Percentiles rank a stretch among this genome's conserved stretches.
Evolutionary conservation across 2,888 invertebrate species (phyloP).

Genomic region (Prosapia bicincta): DNA sequence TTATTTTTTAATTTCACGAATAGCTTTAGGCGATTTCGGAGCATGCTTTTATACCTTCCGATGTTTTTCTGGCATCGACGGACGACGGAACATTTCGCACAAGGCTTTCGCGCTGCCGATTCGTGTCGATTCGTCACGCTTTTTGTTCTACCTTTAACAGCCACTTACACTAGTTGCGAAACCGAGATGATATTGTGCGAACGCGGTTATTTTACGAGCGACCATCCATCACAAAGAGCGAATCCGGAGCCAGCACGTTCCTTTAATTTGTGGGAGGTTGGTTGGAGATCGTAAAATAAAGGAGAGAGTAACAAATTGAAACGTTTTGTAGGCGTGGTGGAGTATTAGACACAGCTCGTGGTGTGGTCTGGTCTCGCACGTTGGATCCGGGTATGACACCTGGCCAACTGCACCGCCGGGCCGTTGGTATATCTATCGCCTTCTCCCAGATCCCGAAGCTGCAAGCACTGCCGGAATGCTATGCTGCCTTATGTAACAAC

Average conservation of each 20-base stretch:
- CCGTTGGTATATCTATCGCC: no score
- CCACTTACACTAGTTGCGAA: background rate
- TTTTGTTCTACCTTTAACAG: background rate
- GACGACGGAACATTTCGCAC: no score
- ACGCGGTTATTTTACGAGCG: background rate
- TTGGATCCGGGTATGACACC: background rate
- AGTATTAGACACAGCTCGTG: background rate
- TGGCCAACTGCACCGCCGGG: background rate
- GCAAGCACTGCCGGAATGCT: no score
- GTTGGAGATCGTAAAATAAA: constrained; percentile 2
- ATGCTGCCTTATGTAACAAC: no score
- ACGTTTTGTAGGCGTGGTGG: background rate
- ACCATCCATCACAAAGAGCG: background rate
- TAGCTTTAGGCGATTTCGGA: no score
- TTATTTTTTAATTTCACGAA: no score
- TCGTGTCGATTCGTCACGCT: background rate
- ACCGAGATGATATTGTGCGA: background rate
- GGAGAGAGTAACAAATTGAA: background rate
- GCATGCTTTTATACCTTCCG: no score
- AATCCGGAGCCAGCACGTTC: background rate
- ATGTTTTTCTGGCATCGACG: no score
- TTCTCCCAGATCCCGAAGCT: no score
- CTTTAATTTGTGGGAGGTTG: background rate
- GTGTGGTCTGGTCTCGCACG: background rate
- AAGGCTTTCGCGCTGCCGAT: no score